phyloP scores from a whole-genome alignment of 2,113 vertebrate species.

The Podilymbus podiceps region DNA sequence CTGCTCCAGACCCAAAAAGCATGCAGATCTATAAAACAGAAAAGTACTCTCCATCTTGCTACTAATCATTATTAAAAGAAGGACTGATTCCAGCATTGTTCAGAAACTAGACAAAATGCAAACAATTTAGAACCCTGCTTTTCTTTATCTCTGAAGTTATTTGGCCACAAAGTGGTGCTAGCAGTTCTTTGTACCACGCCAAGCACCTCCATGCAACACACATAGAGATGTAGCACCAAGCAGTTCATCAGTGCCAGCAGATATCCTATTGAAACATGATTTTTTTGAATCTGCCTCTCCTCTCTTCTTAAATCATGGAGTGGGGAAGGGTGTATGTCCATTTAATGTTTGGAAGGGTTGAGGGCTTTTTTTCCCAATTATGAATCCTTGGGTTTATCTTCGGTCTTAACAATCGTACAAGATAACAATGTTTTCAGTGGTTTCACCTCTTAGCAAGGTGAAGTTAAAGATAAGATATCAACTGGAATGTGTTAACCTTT shows the following conservation, averaged over 20 bases:
- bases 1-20: neutral
- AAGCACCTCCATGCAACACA: neutral
- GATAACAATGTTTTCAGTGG: neutral
- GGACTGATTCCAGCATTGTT: neutral
- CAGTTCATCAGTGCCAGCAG: neutral
- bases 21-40: neutral
- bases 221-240: neutral
- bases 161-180: slow-evolving; percentile 34
- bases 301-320: neutral
- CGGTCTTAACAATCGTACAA: neutral
- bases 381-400: neutral
- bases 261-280: fast-evolving
- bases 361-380: neutral
- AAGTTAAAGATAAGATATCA: neutral
- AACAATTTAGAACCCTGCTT: neutral
- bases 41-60: neutral
- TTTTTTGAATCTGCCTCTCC: neutral
- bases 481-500: neutral
- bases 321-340: too few species aligned
- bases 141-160: neutral
- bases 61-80: neutral
- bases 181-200: neutral
- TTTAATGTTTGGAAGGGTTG: neutral
- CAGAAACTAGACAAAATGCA: neutral
- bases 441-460: neutral